A percentile compares a stretch with the other conserved stretches of the same genome.
Evolutionary conservation across 2,797 vertebrate genomes (phyloP).

Genomic region (Cossypha polioptera): DNA sequence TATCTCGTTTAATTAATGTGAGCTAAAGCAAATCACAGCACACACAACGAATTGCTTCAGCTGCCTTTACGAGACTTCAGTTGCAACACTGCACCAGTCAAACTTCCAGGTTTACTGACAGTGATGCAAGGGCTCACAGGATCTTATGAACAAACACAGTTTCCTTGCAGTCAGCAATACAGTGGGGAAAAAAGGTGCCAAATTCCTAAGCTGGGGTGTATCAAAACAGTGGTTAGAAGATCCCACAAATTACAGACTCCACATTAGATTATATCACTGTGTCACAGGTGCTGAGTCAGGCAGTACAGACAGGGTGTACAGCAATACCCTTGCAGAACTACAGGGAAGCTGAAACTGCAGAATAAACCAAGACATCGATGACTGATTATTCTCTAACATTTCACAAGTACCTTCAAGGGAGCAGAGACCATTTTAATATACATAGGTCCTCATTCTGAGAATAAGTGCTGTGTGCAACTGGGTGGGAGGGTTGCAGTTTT

Average conservation of each 20-base stretch:
- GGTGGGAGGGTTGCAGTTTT: background rate
- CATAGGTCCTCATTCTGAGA: background rate
- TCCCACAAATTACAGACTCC: background rate
- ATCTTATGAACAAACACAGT: background rate
- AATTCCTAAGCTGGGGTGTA: background rate
- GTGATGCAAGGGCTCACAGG: background rate
- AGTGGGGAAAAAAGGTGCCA: background rate
- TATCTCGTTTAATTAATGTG: background rate
- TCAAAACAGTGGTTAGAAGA: background rate
- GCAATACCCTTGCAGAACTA: background rate
- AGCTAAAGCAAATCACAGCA: background rate
- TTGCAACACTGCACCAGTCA: background rate
- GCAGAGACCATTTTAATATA: background rate
- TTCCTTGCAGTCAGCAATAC: constrained; percentile 7
- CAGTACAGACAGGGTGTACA: background rate
- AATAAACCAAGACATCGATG: background rate
- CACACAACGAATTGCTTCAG: background rate
- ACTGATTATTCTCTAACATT: background rate
- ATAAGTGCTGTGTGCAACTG: background rate
- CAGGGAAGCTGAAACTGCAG: background rate
- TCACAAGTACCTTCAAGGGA: background rate
- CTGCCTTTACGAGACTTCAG: background rate
- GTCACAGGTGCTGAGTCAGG: background rate
- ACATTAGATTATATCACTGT: background rate
- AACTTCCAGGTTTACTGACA: background rate